Evolutionary conservation across 92 coral and sea anemone species (phyloP), one percentile per base, ranked within the genome.

Genomic region (Muricea muricata): DNA sequence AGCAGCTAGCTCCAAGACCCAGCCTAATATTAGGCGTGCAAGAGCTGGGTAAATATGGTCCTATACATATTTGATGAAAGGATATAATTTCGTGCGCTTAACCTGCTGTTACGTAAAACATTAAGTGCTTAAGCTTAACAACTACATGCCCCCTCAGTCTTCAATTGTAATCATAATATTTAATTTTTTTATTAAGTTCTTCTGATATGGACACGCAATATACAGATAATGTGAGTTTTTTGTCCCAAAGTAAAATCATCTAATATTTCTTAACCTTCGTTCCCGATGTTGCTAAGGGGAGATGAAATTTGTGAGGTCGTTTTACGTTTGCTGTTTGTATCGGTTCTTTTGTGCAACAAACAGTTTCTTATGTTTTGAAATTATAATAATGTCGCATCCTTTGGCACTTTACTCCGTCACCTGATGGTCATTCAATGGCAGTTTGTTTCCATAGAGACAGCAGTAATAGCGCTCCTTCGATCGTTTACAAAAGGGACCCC

Each of bases 351-450:
- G 60, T 52, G 8, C 26, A 52, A 7, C 37, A 29, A 32, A 63
- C 70, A 3, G 20, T 32, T 63, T 63, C 18, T 23, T 25, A 8
- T 63, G 30, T 63, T 63, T 63, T 30, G 2, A 63, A 28, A 17
- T 28, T 10, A 8, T 61, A 46, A 73, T 73, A 17, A 73, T 18
- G 33, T 73, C 57, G 79, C 79, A 73, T 73, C 79, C 79, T 73
- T 4, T 68, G 9, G 37, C 41, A 68, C 1, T 68, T 68, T 29
- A 14, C 23, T 42, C 25, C 60, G 46, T 40, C 79, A 23, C 42
- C 79, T 20, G 46, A 29, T 41, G 79, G 56, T 73, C 79, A 23
- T 21, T 73, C 60, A 73, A 73, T 46, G 79, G 21, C 79, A 70
- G 54, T 70, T 70, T 40, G 58, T 42, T 23, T 20, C 13, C 56